Base-by-base conservation (phyloP, 2,888 invertebrate species). In the Abscondita cerata region DNA sequence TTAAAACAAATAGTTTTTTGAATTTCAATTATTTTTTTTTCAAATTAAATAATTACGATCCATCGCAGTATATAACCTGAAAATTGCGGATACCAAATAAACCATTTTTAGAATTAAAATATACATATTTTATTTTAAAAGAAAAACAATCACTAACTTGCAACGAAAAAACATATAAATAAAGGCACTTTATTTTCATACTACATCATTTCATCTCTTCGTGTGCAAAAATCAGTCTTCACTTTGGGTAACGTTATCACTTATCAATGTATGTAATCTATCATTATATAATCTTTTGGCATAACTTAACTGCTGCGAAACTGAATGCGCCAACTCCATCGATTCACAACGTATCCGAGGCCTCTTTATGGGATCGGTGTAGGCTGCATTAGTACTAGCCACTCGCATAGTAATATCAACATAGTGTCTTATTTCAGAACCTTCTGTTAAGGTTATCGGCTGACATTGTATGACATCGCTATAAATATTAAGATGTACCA, bases 201-300 rank as follows among this genome's bases (percentile, higher is more conserved):
- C 44, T 18, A 18, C 44, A 4, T 18, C 18, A 44, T 11, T 1
- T 18, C 3, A 18, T 18, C 19, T 3, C n/a, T 4, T 13, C 18
- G 18, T 18, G 18, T 11, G 50, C 13, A 46, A 31, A 56, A 48
- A 40, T 72, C 71, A 73, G 71, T 73, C 73, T 72, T 73, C 73
- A 34, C 25, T 61, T 62, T 68, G 69, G 47, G 68, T 62, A 50
- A 68, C 68, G 68, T 69, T 69, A 59, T 73, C 72, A 40, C 54
- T 67, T 19, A 57, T 71, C 67, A 90, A 83, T 55, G 93, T 93
- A 76, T 92, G 89, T 74, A 86, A 85, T 66, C 88, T 85, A 82
- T 96, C 95, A 77, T 92, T 89, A 81, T 90, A 90, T 76, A 95
- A 87, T 74, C 89, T 89, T 79, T 92, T 91, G 57, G 96, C 96